Evolutionary conservation across 2,113 vertebrate species (phyloP).

Genomic region (Calidris pugnax): DNA sequence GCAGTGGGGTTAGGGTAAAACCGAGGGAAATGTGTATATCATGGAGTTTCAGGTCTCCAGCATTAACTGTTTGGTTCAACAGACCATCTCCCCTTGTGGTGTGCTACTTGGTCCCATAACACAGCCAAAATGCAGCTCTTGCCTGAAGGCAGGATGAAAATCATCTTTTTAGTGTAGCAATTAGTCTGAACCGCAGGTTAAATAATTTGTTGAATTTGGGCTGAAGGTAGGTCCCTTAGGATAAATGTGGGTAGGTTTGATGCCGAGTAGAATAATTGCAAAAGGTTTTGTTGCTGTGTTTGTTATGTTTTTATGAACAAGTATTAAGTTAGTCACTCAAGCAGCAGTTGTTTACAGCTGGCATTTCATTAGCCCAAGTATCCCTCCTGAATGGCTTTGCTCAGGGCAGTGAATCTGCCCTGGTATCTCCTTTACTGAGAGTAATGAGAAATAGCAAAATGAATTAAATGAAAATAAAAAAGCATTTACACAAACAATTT

Average conservation of each 20-base stretch:
- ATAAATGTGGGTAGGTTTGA: rapidly evolving
- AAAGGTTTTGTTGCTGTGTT: background rate
- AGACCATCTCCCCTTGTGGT: rapidly evolving
- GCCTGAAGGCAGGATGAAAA: background rate
- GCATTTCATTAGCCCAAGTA: background rate
- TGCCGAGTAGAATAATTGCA: background rate
- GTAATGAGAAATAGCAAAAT: background rate
- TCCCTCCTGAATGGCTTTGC: background rate
- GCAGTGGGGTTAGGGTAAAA: background rate
- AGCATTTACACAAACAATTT: background rate
- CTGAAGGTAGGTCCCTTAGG: background rate
- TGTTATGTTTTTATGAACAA: background rate
- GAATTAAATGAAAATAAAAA: background rate
- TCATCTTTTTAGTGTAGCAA: background rate
- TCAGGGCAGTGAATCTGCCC: background rate
- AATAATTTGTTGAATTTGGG: background rate
- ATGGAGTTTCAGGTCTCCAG: background rate
- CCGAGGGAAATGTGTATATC: background rate
- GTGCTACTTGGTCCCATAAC: background rate
- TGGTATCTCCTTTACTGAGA: background rate
- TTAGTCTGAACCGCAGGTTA: background rate
- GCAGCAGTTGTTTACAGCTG: background rate
- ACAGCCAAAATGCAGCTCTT: background rate
- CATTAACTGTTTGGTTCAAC: background rate
- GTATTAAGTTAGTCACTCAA: background rate